These are phyloP conservation scores for Plemyria rubiginata DNA, from an alignment of 2,888 invertebrate genomes.

Conservation along the genomic window DNA sequence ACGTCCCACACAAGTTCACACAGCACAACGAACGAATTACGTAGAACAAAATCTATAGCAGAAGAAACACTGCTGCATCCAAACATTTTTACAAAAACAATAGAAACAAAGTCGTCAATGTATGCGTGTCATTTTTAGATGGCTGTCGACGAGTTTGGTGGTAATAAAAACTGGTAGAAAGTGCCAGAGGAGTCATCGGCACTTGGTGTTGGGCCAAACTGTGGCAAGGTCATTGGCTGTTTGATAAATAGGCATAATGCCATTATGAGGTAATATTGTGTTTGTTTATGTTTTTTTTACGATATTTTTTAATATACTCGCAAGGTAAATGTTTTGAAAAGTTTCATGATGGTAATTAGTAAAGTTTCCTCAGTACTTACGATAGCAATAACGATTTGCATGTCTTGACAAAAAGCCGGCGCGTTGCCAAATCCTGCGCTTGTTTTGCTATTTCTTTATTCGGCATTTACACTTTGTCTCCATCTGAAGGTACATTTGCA, in stretches of 20 bases:
- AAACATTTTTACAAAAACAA: constrained; percentile 22
- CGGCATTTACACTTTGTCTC: constrained; percentile 36
- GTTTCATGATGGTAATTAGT: constrained; percentile 25
- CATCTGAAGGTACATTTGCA: constrained; percentile 31
- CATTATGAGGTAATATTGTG: constrained; percentile 65
- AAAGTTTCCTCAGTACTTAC: constrained; percentile 27
- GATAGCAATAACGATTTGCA: constrained; percentile 29
- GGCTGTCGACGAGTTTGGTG: constrained; percentile 40
- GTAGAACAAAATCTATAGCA: constrained; percentile 17
- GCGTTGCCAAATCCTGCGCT: constrained; percentile 37
- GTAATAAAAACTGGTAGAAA: constrained; percentile 75
- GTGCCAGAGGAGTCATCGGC: constrained; percentile 78
- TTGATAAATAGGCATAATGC: constrained; percentile 72
- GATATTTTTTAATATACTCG: constrained; percentile 5
- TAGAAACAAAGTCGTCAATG: constrained; percentile 48
- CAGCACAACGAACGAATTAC: constrained; percentile 22
- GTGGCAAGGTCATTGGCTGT: constrained; percentile 78
- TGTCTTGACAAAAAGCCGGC: constrained; percentile 32
- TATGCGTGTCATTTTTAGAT: constrained; percentile 42
- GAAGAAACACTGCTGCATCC: constrained; percentile 37
- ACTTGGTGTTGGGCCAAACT: constrained; percentile 76
- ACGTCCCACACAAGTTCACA: constrained; percentile 34
- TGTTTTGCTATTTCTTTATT: constrained; percentile 38
- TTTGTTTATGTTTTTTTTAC: constrained; percentile 74
- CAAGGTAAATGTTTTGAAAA: constrained; percentile 21